Base-by-base conservation (phyloP, 2,797 vertebrate genomes). In the Calcarius lapponicus region DNA sequence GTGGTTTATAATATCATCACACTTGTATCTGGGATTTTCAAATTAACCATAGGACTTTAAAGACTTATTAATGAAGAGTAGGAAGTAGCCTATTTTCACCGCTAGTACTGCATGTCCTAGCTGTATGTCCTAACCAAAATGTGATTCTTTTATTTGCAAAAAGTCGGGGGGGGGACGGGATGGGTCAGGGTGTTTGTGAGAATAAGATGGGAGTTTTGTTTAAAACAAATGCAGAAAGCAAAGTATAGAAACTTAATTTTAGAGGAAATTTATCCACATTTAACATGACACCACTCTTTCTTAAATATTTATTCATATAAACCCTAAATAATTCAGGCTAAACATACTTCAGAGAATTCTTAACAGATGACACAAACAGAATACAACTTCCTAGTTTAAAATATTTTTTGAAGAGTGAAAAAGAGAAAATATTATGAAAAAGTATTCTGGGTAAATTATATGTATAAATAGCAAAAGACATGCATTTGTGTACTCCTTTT, bases 91-190 rank as follows among this genome's bases (percentile, higher is more conserved):
- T 62, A 24, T 56, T 89, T 89, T 53, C 12, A 36, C 6, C 74
- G 10, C 45, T 73, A 24, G 11, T 28, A 31, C 10, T 5, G 5
- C 50, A 56, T 80, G n/a, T n/a, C n/a, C n/a, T n/a, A n/a, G 15
- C 14, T 36, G 26, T 20, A 62, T 65, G 31, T 58, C 8, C 64
- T 62, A 25, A 83, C 14, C 9, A 61, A 66, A 64, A 43, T 28
- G 14, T 11, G 8, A 71, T 69, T 70, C 3, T 40, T 17, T 80
- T 79, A n/a, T 69, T 88, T 84, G 13, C 11, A 88, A 75, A 13
- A 92, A 65, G 26, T 17, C n/a, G 3, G 24, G 2, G 1, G 18
- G 6, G 10, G 1, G 28, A 1, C 1, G 1, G 0, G 2, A 0
- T 0, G 8, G 24, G 38, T 13, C 38, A 40, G 38, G 25, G 6